phyloP scores from a whole-genome alignment of 2,888 invertebrate genomes.

The Aricia artaxerxes region DNA sequence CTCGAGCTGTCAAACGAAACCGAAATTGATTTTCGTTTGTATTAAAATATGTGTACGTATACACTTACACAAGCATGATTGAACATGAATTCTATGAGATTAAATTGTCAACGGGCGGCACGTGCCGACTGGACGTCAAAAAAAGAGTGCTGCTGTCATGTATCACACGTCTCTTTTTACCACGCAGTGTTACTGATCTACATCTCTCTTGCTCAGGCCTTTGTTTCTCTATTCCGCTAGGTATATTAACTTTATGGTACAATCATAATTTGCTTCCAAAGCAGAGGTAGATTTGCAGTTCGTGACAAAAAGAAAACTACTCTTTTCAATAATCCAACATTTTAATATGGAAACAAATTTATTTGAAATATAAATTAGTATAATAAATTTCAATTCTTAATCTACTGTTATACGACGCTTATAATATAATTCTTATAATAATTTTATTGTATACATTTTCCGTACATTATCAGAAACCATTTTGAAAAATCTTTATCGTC shows the following conservation, averaged over 20 bases:
- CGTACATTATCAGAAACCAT: not conserved
- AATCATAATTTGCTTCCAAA: not conserved
- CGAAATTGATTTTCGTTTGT: no score
- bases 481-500: not conserved
- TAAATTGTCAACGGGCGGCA: no score
- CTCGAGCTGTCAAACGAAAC: no score
- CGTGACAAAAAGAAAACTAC: constrained; percentile 23
- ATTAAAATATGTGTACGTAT: no score
- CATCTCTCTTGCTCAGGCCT: no score
- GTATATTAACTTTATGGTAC: not conserved
- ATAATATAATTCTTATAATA: constrained; percentile 44
- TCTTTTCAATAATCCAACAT: not conserved
- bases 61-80: no score
- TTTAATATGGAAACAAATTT: constrained; percentile 22
- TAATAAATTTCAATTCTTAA: constrained; percentile 59
- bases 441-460: constrained; percentile 24
- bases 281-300: not conserved
- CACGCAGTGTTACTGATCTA: no score
- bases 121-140: no score
- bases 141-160: no score
- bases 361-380: constrained; percentile 43
- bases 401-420: constrained; percentile 14
- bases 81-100: no score
- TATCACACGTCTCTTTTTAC: no score
- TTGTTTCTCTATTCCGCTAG: no score